These are phyloP conservation scores for Drosophila seguyi DNA, from an alignment of 1,140 invertebrate genomes.

Conservation along the genomic window DNA sequence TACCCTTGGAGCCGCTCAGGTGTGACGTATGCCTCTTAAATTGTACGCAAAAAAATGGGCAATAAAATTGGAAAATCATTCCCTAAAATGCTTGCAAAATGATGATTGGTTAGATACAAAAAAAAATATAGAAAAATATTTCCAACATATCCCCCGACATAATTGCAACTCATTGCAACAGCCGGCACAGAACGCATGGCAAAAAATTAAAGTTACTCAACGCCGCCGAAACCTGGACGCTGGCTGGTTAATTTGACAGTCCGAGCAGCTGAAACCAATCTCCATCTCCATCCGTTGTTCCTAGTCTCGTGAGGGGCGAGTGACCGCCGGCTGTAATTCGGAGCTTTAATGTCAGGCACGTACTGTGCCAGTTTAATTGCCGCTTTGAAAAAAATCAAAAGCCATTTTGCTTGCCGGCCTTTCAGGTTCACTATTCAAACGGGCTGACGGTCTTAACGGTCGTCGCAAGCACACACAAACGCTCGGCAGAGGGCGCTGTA, in stretches of 20 bases:
- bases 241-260: conserved; percentile 12
- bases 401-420: neutral
- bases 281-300: conserved; percentile 19
- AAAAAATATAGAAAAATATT: conserved; percentile 1
- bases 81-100: conserved; percentile 14
- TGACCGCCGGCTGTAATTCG: conserved; percentile 7
- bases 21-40: neutral
- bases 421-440: conserved; percentile 4
- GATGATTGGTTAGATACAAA: conserved; percentile 11
- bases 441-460: neutral
- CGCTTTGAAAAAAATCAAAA: neutral
- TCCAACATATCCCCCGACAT: conserved; percentile 18
- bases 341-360: conserved; percentile 9
- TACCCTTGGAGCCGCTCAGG: neutral
- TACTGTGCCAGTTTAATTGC: conserved; percentile 21
- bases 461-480: neutral
- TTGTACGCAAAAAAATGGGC: neutral
- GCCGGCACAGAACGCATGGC: conserved; percentile 19
- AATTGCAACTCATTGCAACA: conserved; percentile 49
- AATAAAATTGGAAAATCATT: conserved; percentile 20
- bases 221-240: conserved; percentile 3
- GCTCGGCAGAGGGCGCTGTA: conserved; percentile 12
- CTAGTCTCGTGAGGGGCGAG: conserved; percentile 12
- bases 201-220: conserved; percentile 7
- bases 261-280: neutral